Evolutionary conservation across 2,797 vertebrate species (phyloP).

Genomic region (Nyctalus aviator): DNA sequence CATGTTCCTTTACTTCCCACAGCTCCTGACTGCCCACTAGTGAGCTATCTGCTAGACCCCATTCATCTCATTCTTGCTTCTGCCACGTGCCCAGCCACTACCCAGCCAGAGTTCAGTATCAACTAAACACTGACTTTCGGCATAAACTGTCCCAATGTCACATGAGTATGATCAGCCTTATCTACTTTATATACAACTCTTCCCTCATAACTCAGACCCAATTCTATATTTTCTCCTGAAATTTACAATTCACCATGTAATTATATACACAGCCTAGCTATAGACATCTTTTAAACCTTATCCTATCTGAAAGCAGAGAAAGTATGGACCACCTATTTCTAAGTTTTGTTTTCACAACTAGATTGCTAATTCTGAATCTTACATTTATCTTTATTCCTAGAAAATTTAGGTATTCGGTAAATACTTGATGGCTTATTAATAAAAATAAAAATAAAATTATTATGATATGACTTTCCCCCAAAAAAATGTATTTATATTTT

Average conservation of each 20-base stretch:
- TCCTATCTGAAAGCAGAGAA: neutral
- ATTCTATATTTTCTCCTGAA: neutral
- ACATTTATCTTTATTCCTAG: neutral
- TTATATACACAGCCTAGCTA: neutral
- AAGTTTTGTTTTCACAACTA: neutral
- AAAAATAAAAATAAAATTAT: slow-evolving; percentile 56
- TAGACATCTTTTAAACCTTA: no score
- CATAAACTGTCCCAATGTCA: neutral
- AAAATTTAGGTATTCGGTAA: neutral
- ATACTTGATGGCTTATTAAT: neutral
- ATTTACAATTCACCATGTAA: neutral
- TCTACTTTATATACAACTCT: neutral
- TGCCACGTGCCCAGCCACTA: neutral
- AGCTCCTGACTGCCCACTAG: neutral
- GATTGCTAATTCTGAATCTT: neutral
- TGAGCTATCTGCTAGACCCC: neutral
- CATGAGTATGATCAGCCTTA: accelerated
- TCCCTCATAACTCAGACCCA: neutral
- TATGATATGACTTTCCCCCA: neutral
- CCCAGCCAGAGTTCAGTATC: neutral
- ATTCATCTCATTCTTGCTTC: neutral
- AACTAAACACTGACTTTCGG: neutral
- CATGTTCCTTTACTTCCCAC: neutral
- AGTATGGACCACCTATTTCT: neutral
- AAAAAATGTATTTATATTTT: neutral